Percentiles rank a stretch among this genome's conserved stretches.
phyloP scores from a whole-genome alignment of 2,113 vertebrate genomes.

The Petroica traversi region DNA sequence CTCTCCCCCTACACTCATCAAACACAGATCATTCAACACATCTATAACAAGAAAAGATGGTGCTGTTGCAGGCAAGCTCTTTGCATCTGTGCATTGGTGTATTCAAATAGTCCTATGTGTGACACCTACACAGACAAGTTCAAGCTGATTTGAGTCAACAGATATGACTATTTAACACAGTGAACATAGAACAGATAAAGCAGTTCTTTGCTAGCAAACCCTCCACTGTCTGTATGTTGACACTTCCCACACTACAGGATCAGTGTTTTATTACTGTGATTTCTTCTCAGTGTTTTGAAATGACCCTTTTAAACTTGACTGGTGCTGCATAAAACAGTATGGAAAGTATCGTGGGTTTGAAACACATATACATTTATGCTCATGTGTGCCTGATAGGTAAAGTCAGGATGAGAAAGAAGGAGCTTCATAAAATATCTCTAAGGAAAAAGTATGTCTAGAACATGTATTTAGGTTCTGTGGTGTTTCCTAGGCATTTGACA shows the following conservation, averaged over 20 bases:
- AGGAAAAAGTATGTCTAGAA: background rate
- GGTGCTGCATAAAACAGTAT: background rate
- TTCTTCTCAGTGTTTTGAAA: constrained; percentile 4
- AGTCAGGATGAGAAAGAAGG: background rate
- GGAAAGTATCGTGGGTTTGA: background rate
- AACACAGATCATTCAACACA: background rate
- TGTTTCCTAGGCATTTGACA: background rate
- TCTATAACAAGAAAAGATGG: background rate
- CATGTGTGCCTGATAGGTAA: background rate
- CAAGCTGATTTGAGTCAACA: background rate
- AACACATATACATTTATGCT: background rate
- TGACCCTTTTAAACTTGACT: background rate
- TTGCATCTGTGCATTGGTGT: background rate
- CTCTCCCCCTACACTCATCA: background rate
- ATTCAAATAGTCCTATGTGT: background rate
- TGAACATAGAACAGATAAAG: background rate
- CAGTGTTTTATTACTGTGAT: background rate
- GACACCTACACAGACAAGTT: background rate
- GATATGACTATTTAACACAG: background rate
- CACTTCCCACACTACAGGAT: background rate
- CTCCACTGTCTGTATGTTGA: background rate
- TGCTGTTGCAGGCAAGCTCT: background rate
- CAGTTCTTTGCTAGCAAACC: background rate
- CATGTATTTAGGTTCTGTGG: background rate
- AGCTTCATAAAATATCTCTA: background rate